Conservation (phyloP, 2,888 invertebrate species). For the Philereme transversata region DNA sequence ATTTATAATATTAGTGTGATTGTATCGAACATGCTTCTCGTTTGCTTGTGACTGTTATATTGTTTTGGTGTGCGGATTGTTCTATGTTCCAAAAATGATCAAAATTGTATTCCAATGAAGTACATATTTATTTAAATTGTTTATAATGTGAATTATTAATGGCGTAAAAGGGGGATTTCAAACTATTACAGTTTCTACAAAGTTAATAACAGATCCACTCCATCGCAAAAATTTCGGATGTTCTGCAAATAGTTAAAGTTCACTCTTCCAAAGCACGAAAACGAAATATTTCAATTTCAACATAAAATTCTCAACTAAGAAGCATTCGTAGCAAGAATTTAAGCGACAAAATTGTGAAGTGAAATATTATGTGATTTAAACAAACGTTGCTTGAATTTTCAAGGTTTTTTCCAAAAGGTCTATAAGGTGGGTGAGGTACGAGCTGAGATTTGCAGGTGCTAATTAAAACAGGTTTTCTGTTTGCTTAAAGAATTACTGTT, state of each 20-base stretch:
- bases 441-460: constrained; percentile 23
- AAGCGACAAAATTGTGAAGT: constrained; percentile 10
- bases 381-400: neutral
- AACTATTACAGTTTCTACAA: too few relatives aligned
- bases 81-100: too few relatives aligned
- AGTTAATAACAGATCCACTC: too few relatives aligned
- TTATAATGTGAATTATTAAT: too few relatives aligned
- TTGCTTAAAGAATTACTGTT: constrained; percentile 18
- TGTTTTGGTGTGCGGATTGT: too few relatives aligned
- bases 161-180: constrained; percentile 1
- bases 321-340: constrained; percentile 14
- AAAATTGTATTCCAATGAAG: too few relatives aligned
- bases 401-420: constrained; percentile 11
- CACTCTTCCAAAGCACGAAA: constrained; percentile 12
- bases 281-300: constrained; percentile 21
- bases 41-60: too few relatives aligned
- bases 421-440: constrained; percentile 12
- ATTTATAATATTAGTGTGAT: too few relatives aligned
- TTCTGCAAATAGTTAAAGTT: too few relatives aligned
- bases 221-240: too few relatives aligned
- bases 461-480: constrained; percentile 34
- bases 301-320: constrained; percentile 15
- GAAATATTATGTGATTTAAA: constrained; percentile 3
- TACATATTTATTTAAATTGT: too few relatives aligned
- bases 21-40: too few relatives aligned